A percentile compares a stretch with the other conserved stretches of the same genome.
Evolutionary conservation across 2,888 invertebrate genomes (phyloP).

Genomic region (Himalopsyche anomala): DNA sequence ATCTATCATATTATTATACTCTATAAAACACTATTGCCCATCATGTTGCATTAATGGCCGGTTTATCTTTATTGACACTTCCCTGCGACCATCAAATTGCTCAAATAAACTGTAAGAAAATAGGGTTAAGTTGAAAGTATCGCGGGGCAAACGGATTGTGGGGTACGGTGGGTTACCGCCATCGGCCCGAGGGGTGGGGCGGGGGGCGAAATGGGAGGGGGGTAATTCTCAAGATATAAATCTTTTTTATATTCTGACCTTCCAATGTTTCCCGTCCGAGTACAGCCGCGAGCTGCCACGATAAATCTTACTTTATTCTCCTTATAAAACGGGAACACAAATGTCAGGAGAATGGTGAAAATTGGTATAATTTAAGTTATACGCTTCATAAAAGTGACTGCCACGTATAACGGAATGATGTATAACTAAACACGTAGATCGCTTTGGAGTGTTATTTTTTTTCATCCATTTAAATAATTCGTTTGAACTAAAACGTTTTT

Average conservation of each 20-base stretch:
- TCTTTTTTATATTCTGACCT: conserved; percentile 66
- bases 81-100: neutral
- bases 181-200: neutral
- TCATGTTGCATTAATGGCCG: neutral
- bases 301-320: conserved; percentile 66
- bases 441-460: conserved; percentile 18
- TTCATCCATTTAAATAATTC: conserved; percentile 1
- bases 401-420: conserved; percentile 63
- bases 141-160: conserved; percentile 19
- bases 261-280: conserved; percentile 65
- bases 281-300: conserved; percentile 63
- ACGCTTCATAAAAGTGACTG: conserved; percentile 66
- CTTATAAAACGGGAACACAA: conserved; percentile 65
- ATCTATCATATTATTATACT: neutral
- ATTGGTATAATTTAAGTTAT: conserved; percentile 66
- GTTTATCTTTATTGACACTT: conserved; percentile 34
- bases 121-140: conserved; percentile 37
- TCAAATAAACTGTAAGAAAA: conserved; percentile 26
- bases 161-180: conserved; percentile 17
- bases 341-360: conserved; percentile 65
- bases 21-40: neutral
- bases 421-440: conserved; percentile 54
- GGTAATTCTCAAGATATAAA: conserved; percentile 65
- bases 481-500: conserved; percentile 2
- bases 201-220: conserved; percentile 47